A percentile compares a stretch with the other conserved stretches of the same genome.
Evolutionary conservation across 2,888 invertebrate species (phyloP).

Genomic region (Pemphredon lugubris): DNA sequence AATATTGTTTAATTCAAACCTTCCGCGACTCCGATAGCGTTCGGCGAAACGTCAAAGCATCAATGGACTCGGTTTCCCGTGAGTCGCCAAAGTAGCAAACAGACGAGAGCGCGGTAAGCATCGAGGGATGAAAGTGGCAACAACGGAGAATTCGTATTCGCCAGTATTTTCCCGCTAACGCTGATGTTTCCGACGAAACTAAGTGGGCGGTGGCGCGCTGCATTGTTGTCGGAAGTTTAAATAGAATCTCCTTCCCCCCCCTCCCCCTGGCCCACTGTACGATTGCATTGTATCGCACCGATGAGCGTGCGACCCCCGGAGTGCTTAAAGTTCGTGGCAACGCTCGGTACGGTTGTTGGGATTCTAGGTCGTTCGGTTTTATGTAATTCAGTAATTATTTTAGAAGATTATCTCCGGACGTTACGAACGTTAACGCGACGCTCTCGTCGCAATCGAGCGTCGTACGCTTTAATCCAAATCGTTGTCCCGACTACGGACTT

Average conservation of each 20-base stretch:
- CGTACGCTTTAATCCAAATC: too few species aligned
- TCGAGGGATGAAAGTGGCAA: neutral
- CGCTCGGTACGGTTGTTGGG: neutral
- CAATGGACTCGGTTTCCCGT: too few species aligned
- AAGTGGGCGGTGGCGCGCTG: neutral
- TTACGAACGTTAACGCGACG: too few species aligned
- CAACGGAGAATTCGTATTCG: slow-evolving; percentile 3
- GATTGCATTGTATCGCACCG: neutral
- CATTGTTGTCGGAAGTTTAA: slow-evolving; percentile 49
- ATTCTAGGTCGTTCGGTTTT: too few species aligned
- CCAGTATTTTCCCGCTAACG: slow-evolving; percentile 7
- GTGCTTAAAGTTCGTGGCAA: neutral
- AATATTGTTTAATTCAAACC: too few species aligned
- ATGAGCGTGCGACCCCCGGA: neutral
- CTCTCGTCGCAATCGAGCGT: too few species aligned
- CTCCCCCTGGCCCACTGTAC: too few species aligned
- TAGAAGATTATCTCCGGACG: too few species aligned
- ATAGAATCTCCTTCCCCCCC: slow-evolving; percentile 38
- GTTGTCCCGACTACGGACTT: too few species aligned
- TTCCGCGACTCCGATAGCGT: neutral
- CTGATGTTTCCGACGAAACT: slow-evolving; percentile 2
- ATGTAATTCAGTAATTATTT: too few species aligned
- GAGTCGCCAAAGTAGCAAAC: neutral
- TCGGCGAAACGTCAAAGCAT: neutral
- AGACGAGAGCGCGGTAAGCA: neutral